Evolutionary conservation across 2,113 vertebrate genomes (phyloP).

Genomic region (Gallinago jamesoni): DNA sequence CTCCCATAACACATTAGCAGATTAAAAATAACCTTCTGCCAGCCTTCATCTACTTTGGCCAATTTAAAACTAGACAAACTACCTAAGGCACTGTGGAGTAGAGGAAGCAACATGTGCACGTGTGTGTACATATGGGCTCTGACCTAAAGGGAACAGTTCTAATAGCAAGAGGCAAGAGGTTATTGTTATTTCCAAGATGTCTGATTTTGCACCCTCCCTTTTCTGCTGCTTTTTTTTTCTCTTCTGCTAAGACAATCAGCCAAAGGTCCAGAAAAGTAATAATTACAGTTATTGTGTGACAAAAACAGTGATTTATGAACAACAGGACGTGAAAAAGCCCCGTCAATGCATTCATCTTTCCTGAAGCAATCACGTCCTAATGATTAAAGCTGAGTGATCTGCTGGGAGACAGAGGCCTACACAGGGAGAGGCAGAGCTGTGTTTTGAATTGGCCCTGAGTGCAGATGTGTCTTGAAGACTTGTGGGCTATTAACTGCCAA

Average conservation of each 20-base stretch:
- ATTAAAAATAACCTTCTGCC: constrained; percentile 49
- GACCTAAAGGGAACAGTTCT: neutral
- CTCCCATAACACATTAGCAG: constrained; percentile 2
- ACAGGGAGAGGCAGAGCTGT: neutral
- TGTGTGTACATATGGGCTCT: neutral
- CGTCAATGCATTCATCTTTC: neutral
- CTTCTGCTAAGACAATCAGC: neutral
- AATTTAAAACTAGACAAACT: constrained; percentile 19
- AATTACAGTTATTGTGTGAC: constrained; percentile 5
- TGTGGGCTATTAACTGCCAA: neutral
- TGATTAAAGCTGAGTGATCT: neutral
- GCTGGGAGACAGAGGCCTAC: neutral
- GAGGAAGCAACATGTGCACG: neutral
- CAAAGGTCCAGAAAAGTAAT: neutral
- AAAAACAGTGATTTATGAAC: neutral
- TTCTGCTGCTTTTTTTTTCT: neutral
- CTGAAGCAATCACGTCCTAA: neutral
- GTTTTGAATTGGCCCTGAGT: neutral
- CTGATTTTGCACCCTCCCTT: neutral
- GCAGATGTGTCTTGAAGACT: neutral
- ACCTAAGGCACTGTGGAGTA: neutral
- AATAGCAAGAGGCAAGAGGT: neutral
- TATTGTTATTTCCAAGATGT: neutral
- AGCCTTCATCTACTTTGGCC: constrained; percentile 3
- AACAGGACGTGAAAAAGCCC: neutral